phyloP scores from a whole-genome alignment of 2,797 vertebrate species.

The Sphaeramia orbicularis region DNA sequence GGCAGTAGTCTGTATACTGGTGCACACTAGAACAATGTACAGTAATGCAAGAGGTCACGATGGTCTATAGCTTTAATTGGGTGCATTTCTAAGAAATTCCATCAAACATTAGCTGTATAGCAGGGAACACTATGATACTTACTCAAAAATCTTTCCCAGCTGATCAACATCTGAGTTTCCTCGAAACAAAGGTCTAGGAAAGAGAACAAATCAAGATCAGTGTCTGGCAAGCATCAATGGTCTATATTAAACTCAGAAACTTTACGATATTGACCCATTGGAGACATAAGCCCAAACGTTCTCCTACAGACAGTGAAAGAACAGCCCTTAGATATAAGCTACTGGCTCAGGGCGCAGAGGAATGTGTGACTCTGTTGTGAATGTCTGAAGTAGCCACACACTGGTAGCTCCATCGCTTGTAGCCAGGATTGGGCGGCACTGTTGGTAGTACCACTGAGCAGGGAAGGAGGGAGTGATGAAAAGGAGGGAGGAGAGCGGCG shows the following conservation, averaged over 20 bases:
- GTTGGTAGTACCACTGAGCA: constrained; percentile 53
- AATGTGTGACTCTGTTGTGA: constrained; percentile 67
- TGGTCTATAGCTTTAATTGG: too few relatives aligned
- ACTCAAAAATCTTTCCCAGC: constrained; percentile 99
- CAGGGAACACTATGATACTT: constrained; percentile 80
- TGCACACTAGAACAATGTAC: too few relatives aligned
- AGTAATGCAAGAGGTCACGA: too few relatives aligned
- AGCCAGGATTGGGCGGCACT: constrained; percentile 56
- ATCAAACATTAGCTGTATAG: neutral
- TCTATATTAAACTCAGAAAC: too few relatives aligned
- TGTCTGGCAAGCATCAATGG: too few relatives aligned
- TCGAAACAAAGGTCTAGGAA: constrained; percentile 93
- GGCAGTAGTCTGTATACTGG: too few relatives aligned
- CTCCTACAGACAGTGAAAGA: constrained; percentile 9
- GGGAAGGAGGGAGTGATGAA: constrained; percentile 43
- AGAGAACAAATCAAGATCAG: constrained; percentile 24
- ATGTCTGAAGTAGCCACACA: constrained; percentile 61
- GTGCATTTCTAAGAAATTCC: neutral
- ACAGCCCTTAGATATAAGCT: constrained; percentile 31
- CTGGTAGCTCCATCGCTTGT: constrained; percentile 54
- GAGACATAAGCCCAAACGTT: neutral
- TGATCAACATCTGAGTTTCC: constrained; percentile 99
- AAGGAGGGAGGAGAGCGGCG: constrained; percentile 60
- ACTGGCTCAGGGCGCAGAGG: constrained; percentile 42
- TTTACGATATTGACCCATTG: neutral